Percentiles rank a stretch among this genome's conserved stretches.
These are phyloP conservation scores for Onychorhynchus coronatus DNA, from an alignment of 2,113 vertebrate species.

Conservation along the genomic window DNA sequence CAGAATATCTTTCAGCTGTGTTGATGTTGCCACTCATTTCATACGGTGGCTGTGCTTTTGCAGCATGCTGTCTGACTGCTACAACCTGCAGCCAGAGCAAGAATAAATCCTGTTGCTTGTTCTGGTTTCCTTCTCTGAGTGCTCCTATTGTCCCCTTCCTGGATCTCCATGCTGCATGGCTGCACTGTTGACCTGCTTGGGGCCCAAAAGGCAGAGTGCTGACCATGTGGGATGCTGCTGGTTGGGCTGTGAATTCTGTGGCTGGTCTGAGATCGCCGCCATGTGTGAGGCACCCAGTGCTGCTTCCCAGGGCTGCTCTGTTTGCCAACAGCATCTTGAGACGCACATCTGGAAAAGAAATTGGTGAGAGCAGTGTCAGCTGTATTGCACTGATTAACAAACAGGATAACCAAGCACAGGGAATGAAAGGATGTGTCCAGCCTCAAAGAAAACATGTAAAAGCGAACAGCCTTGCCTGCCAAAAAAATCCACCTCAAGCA, in stretches of 20 bases:
- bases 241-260: not conserved
- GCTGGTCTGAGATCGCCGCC: not conserved
- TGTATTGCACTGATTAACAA: not conserved
- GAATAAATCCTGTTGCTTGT: not conserved
- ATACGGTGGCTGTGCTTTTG: not conserved
- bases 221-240: not conserved
- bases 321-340: not conserved
- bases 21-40: not conserved
- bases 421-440: not conserved
- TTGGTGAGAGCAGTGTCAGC: not conserved
- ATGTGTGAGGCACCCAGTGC: not conserved
- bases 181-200: rapidly evolving
- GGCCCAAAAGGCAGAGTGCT: not conserved
- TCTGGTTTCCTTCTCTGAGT: not conserved
- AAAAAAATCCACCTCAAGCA: not conserved
- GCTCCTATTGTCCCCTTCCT: not conserved
- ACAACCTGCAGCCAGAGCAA: not conserved
- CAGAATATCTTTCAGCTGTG: not conserved
- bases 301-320: not conserved
- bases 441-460: not conserved
- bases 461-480: not conserved
- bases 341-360: not conserved
- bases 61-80: not conserved
- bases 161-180: not conserved
- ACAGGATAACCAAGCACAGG: not conserved